These are phyloP conservation scores for Salarias fasciatus DNA, from an alignment of 2,797 vertebrate species.

Conservation along the genomic window DNA sequence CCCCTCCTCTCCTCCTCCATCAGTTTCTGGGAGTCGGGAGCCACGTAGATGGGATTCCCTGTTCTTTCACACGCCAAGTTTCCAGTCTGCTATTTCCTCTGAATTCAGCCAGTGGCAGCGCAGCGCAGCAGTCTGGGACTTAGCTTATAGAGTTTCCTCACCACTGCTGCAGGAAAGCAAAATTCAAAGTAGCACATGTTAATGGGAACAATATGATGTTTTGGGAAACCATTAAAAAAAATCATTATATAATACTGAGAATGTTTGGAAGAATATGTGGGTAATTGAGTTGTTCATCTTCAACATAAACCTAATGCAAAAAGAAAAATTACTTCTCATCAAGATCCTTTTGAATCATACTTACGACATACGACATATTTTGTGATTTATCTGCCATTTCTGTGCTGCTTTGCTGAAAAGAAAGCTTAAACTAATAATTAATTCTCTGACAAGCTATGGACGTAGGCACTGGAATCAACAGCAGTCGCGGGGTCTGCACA, in stretches of 20 bases:
- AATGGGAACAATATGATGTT: constrained; percentile 2
- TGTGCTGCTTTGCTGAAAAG: too few species aligned
- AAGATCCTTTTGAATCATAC: too few species aligned
- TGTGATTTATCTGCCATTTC: too few species aligned
- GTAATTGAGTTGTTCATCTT: background rate
- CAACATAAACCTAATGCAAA: background rate
- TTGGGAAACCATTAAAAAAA: background rate
- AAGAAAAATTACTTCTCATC: background rate
- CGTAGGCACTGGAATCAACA: too few species aligned
- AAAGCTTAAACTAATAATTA: too few species aligned
- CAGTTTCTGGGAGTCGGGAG: constrained; percentile 46
- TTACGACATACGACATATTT: too few species aligned
- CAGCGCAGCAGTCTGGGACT: constrained; percentile 22
- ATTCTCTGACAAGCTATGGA: too few species aligned
- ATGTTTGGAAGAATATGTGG: background rate
- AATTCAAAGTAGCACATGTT: background rate
- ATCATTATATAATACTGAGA: background rate
- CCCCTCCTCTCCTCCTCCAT: constrained; percentile 26
- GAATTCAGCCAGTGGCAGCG: constrained; percentile 27
- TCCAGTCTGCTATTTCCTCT: constrained; percentile 46
- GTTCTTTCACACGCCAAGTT: constrained; percentile 53
- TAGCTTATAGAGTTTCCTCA: constrained; percentile 11
- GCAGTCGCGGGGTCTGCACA: too few species aligned
- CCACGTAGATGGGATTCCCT: constrained; percentile 79
- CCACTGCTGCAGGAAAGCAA: background rate